Conservation (phyloP, 2,113 vertebrate genomes). For the Rynchops niger region DNA sequence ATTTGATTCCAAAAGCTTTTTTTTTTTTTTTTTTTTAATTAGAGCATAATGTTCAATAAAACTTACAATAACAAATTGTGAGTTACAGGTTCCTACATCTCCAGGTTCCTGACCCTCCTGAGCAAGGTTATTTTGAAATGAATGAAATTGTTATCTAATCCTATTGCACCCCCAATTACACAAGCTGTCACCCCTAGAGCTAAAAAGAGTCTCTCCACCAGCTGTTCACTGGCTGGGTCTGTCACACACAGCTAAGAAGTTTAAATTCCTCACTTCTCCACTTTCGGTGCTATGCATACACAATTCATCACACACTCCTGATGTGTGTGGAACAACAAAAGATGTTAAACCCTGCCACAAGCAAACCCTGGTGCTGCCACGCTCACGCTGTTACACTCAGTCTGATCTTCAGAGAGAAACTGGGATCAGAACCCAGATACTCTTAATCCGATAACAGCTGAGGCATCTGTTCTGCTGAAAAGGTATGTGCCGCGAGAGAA, state of each 20-base stretch:
- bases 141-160: slow-evolving; percentile 24
- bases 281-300: background rate
- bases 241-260: slow-evolving; percentile 18
- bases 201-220: slow-evolving; percentile 35
- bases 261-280: slow-evolving; percentile 27
- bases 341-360: background rate
- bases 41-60: slow-evolving; percentile 16
- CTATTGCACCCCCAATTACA: slow-evolving; percentile 18
- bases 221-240: slow-evolving; percentile 21
- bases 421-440: background rate
- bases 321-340: background rate
- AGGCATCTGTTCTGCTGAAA: background rate
- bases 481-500: background rate
- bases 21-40: slow-evolving; percentile 19
- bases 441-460: background rate
- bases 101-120: background rate
- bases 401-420: background rate
- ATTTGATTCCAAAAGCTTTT: slow-evolving; percentile 28
- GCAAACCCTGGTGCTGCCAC: background rate
- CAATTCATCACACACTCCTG: background rate
- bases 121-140: slow-evolving; percentile 18
- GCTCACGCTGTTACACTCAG: background rate
- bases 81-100: background rate
- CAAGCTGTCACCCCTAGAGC: slow-evolving; percentile 23
- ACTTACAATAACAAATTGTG: background rate